Percentiles rank a stretch among this genome's conserved stretches.
Conservation (phyloP, 2,113 vertebrate species). For the Pollachius pollachius region DNA sequence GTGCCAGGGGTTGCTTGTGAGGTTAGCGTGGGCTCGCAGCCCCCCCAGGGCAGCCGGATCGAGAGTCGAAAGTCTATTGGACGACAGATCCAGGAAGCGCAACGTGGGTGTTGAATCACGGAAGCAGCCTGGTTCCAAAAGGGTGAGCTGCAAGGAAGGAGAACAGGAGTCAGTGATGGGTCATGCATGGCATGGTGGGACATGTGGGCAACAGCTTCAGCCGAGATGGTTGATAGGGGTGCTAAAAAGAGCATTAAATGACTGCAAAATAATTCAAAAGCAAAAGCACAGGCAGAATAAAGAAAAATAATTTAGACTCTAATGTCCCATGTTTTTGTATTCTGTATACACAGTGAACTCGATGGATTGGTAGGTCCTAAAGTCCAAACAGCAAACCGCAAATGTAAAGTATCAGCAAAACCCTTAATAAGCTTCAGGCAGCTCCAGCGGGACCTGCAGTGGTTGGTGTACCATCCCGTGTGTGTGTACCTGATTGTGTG, state of each 20-base stretch:
- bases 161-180: not conserved
- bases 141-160: slow-evolving; percentile 26
- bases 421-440: no score
- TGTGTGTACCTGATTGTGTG: slow-evolving; percentile 45
- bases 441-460: no score
- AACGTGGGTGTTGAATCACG: slow-evolving; percentile 35
- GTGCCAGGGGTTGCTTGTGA: slow-evolving; percentile 84
- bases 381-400: no score
- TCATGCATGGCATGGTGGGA: not conserved
- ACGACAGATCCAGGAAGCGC: slow-evolving; percentile 49
- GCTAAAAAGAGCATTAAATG: no score
- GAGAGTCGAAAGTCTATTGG: slow-evolving; percentile 53
- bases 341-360: no score
- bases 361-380: no score
- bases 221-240: not conserved
- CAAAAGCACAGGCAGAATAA: no score
- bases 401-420: no score
- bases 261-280: no score
- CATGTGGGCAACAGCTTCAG: not conserved
- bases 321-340: no score
- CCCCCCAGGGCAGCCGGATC: slow-evolving; percentile 74
- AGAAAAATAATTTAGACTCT: no score
- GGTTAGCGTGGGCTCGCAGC: slow-evolving; percentile 78
- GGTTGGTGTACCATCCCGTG: not conserved
- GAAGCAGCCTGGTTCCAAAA: slow-evolving; percentile 49